These are phyloP conservation scores for Gila orcuttii DNA, from an alignment of 2,113 vertebrate genomes.

Conservation along the genomic window DNA sequence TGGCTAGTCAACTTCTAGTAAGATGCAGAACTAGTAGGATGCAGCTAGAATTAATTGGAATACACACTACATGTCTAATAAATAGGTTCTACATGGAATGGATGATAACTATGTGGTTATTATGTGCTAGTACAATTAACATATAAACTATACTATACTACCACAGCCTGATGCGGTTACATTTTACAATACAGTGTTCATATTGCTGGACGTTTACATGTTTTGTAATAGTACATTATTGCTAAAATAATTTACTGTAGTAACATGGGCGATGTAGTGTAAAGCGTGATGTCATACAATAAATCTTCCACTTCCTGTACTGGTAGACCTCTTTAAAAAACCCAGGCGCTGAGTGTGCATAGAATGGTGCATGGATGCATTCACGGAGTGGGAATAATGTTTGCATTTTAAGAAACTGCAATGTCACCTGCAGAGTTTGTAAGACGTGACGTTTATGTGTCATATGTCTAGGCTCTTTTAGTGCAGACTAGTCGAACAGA, in stretches of 20 bases:
- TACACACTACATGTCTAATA: neutral
- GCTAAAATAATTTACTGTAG: neutral
- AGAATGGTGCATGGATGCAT: slow-evolving; percentile 17
- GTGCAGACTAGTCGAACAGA: slow-evolving; percentile 12
- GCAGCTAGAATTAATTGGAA: neutral
- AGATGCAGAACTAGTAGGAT: neutral
- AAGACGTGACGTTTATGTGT: slow-evolving; percentile 24
- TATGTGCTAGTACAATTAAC: neutral
- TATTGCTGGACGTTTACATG: neutral
- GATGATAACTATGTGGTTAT: neutral
- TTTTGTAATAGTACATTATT: neutral
- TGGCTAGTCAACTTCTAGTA: neutral
- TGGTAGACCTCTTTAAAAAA: slow-evolving; percentile 7
- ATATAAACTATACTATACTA: neutral
- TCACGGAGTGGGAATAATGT: neutral
- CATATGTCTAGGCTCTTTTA: slow-evolving; percentile 15
- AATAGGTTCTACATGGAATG: neutral
- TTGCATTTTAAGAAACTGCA: slow-evolving; percentile 6
- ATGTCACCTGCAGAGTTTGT: slow-evolving; percentile 13
- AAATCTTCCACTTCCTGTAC: slow-evolving; percentile 22
- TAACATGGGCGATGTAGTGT: neutral
- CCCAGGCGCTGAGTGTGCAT: neutral
- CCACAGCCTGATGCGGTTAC: neutral
- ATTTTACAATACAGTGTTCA: neutral
- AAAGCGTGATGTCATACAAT: neutral